A percentile compares a stretch with the other conserved stretches of the same genome.
phyloP scores from a whole-genome alignment of 2,113 vertebrate species.

The Mormyrus iriodes region DNA sequence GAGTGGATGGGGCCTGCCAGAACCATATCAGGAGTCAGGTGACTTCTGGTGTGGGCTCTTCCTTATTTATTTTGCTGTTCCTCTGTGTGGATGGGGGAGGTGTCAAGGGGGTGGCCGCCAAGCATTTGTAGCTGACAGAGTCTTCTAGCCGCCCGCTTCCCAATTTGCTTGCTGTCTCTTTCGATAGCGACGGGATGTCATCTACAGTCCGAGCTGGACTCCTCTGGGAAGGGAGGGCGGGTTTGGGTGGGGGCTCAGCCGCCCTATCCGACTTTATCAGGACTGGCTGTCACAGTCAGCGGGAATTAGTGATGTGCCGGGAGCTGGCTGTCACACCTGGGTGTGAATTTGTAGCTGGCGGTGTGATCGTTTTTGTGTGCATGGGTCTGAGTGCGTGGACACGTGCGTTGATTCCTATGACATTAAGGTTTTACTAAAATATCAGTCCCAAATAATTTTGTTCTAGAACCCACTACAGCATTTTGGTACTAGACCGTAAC shows the following conservation, averaged over 20 bases:
- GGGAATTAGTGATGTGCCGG: slow-evolving; percentile 26
- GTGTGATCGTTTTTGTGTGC: neutral
- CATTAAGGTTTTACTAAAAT: neutral
- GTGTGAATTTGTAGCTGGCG: neutral
- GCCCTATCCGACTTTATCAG: slow-evolving; percentile 27
- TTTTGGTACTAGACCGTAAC: neutral
- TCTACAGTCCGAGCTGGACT: slow-evolving; percentile 13
- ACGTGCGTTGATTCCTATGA: neutral
- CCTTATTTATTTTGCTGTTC: neutral
- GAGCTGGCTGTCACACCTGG: neutral
- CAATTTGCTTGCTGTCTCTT: slow-evolving; percentile 42
- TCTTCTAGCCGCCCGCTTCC: slow-evolving; percentile 25
- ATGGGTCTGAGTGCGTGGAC: neutral
- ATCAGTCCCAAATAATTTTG: neutral
- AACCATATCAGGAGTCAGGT: neutral
- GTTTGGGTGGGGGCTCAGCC: slow-evolving; percentile 3
- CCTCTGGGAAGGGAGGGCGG: slow-evolving; percentile 14
- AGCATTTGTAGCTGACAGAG: slow-evolving; percentile 19
- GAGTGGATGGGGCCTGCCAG: neutral
- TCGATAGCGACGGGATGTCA: slow-evolving; percentile 38
- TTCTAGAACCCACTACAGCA: neutral
- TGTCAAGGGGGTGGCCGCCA: neutral
- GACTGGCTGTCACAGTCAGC: slow-evolving; percentile 32
- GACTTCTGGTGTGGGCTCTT: neutral
- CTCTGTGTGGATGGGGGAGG: neutral